phyloP scores from a whole-genome alignment of 1,140 invertebrate genomes.

The Antheraea pernyi region DNA sequence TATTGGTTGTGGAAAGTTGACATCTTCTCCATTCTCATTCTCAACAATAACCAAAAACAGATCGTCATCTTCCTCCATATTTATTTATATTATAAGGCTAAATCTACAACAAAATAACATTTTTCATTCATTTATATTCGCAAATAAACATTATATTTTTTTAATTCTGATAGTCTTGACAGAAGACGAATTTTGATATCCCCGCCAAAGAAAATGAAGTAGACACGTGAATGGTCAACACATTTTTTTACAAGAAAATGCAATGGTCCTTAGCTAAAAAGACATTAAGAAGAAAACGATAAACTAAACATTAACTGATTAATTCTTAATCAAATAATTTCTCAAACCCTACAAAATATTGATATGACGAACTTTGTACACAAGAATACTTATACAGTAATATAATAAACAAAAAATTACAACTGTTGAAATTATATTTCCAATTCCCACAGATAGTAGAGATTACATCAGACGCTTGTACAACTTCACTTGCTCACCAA shows the following conservation, averaged over 20 bases:
- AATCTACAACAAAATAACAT: too few relatives aligned
- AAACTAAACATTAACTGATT: slow-evolving; percentile 7
- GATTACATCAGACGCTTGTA: too few relatives aligned
- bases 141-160: too few relatives aligned
- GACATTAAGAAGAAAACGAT: background rate
- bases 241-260: background rate
- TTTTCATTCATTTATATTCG: too few relatives aligned
- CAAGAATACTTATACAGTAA: background rate
- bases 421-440: too few relatives aligned
- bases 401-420: too few relatives aligned
- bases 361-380: background rate
- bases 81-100: background rate
- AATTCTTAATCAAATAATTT: background rate
- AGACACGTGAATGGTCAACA: background rate
- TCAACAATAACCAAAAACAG: slow-evolving; percentile 58
- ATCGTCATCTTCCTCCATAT: slow-evolving; percentile 39
- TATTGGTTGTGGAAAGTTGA: slow-evolving; percentile 15
- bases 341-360: background rate
- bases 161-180: too few relatives aligned
- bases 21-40: slow-evolving; percentile 29
- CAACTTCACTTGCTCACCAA: too few relatives aligned
- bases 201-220: background rate
- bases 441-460: too few relatives aligned
- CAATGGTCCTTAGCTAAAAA: background rate
- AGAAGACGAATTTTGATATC: slow-evolving; percentile 4